A percentile compares a stretch with the other conserved stretches of the same genome.
Evolutionary conservation across 2,797 vertebrate species (phyloP).

Genomic region (Falco concolor): DNA sequence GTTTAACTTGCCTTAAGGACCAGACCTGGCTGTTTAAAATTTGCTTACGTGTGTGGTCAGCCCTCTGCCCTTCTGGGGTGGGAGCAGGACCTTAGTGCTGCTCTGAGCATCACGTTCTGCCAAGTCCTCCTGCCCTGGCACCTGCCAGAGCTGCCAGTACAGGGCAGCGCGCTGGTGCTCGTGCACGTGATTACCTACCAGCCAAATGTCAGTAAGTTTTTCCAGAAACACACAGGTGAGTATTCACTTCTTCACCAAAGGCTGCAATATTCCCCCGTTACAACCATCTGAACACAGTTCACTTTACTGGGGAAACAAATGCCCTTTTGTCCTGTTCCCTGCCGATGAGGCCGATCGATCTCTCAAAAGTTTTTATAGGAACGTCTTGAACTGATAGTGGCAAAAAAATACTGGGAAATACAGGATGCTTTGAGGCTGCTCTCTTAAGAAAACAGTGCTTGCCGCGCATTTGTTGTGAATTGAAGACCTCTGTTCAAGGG

Average conservation of each 20-base stretch:
- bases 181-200: rapidly evolving
- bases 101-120: background rate
- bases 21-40: background rate
- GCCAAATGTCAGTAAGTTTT: background rate
- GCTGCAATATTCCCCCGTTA: background rate
- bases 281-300: background rate
- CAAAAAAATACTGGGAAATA: background rate
- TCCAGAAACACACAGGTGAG: background rate
- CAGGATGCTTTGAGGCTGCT: background rate
- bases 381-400: background rate
- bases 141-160: background rate
- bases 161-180: background rate
- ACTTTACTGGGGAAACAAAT: background rate
- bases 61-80: background rate
- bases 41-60: background rate
- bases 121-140: background rate
- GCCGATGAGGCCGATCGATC: background rate
- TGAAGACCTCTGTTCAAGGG: background rate
- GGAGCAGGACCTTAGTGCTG: background rate
- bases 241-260: background rate
- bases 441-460: background rate
- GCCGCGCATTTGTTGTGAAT: background rate
- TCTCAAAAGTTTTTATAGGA: background rate
- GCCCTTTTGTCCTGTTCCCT: background rate
- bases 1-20: background rate